phyloP scores from a whole-genome alignment of 2,113 vertebrate species.

The Malurus alboscapulatus region DNA sequence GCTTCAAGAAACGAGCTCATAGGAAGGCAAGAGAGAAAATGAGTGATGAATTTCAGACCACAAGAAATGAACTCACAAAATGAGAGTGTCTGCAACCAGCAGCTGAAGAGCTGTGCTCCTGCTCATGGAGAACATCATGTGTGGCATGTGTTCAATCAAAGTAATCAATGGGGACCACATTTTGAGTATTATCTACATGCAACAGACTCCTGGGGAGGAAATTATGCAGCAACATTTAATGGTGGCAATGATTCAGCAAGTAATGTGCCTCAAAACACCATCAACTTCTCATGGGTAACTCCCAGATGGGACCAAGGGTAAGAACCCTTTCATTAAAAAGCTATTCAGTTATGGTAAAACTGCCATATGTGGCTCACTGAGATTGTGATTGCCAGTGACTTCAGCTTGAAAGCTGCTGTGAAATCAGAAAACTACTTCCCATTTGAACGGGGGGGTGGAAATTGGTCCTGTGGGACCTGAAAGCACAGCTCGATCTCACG shows the following conservation, averaged over 20 bases:
- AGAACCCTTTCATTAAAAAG: slow-evolving; percentile 48
- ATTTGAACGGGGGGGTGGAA: slow-evolving; percentile 31
- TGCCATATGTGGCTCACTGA: slow-evolving; percentile 36
- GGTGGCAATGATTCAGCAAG: slow-evolving; percentile 46
- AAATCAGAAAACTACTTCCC: slow-evolving; percentile 39
- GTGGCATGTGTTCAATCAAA: slow-evolving; percentile 31
- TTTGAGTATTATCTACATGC: slow-evolving; percentile 32
- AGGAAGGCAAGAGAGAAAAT: not conserved
- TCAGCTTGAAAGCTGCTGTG: slow-evolving; percentile 42
- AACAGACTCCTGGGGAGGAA: slow-evolving; percentile 47
- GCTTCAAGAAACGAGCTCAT: not conserved
- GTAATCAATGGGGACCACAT: slow-evolving; percentile 6
- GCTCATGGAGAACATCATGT: not conserved
- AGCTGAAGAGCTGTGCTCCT: not conserved
- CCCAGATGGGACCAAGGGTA: slow-evolving; percentile 41
- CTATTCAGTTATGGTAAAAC: slow-evolving; percentile 41
- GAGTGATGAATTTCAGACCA: not conserved
- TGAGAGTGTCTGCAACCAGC: not conserved
- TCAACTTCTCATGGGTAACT: slow-evolving; percentile 27
- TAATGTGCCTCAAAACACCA: slow-evolving; percentile 35
- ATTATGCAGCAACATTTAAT: slow-evolving; percentile 47
- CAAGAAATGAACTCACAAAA: not conserved
- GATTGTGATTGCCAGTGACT: slow-evolving; percentile 37
- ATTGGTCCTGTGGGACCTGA: slow-evolving; percentile 38
- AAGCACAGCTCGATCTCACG: slow-evolving; percentile 17